These are phyloP conservation scores for Malurus splendens DNA, from an alignment of 2,797 vertebrate genomes.

Conservation along the genomic window DNA sequence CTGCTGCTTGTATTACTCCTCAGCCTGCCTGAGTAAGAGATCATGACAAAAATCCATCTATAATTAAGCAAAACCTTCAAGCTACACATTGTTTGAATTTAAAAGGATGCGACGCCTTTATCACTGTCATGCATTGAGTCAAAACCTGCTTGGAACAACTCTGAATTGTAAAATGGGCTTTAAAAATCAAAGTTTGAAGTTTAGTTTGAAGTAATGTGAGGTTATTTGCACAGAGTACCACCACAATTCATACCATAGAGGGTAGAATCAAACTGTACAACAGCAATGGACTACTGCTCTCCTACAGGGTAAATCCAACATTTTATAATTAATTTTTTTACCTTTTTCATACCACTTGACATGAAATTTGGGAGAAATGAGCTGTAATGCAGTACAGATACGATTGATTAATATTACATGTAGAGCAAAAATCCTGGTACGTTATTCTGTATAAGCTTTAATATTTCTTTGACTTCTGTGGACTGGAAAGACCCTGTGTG, in stretches of 20 bases:
- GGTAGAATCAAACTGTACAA: background rate
- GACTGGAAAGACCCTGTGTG: background rate
- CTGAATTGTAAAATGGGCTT: background rate
- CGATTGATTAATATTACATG: background rate
- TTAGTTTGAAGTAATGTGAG: background rate
- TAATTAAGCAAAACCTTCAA: slow-evolving; percentile 24
- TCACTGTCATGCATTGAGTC: background rate
- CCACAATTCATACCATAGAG: background rate
- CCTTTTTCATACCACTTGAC: background rate
- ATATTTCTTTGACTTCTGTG: background rate
- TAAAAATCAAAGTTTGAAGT: background rate
- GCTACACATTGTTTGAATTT: background rate
- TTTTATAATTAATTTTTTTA: background rate
- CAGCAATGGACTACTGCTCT: background rate
- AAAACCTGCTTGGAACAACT: background rate
- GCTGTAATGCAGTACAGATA: background rate
- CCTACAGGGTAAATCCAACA: background rate
- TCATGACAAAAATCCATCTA: background rate
- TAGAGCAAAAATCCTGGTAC: background rate
- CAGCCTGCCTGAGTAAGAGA: background rate
- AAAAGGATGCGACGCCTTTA: background rate
- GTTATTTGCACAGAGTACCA: background rate
- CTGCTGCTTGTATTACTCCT: background rate
- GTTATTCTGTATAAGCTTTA: background rate
- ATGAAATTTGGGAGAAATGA: background rate